These are phyloP conservation scores for Lepidothrix coronata DNA, from an alignment of 2,113 vertebrate genomes.

Conservation along the genomic window DNA sequence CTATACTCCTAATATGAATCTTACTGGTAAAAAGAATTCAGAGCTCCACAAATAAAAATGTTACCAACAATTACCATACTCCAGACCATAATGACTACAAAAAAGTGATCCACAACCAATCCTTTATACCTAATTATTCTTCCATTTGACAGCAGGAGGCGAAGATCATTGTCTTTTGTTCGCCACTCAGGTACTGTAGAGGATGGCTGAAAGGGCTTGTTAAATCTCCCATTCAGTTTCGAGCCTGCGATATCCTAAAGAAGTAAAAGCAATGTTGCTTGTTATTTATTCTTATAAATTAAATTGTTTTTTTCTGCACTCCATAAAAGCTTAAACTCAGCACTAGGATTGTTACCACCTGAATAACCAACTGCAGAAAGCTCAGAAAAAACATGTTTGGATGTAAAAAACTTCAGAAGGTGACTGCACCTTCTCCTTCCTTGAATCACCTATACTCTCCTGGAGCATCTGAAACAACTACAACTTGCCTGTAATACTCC, in stretches of 20 bases:
- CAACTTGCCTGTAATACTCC: not conserved
- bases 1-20: not conserved
- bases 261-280: slow-evolving; percentile 44
- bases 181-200: slow-evolving; percentile 84
- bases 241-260: slow-evolving; percentile 82
- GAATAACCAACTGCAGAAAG: not conserved
- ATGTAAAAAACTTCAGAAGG: not conserved
- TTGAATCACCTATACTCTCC: not conserved
- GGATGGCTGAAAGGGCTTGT: slow-evolving; percentile 90
- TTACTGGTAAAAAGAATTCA: not conserved
- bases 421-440: not conserved
- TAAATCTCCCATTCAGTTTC: slow-evolving; percentile 89
- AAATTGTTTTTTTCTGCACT: not conserved
- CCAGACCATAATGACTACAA: not conserved
- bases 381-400: not conserved
- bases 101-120: not conserved
- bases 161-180: slow-evolving; percentile 86
- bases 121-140: slow-evolving; percentile 88
- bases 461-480: not conserved
- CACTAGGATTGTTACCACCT: not conserved
- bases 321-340: not conserved
- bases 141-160: slow-evolving; percentile 91
- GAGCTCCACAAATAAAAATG: not conserved
- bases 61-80: not conserved
- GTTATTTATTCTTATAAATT: not conserved